Percentiles rank a stretch among this genome's conserved stretches.
These are phyloP conservation scores for Hirtodrosophila alboralis DNA, from an alignment of 2,888 invertebrate genomes.

Conservation along the genomic window DNA sequence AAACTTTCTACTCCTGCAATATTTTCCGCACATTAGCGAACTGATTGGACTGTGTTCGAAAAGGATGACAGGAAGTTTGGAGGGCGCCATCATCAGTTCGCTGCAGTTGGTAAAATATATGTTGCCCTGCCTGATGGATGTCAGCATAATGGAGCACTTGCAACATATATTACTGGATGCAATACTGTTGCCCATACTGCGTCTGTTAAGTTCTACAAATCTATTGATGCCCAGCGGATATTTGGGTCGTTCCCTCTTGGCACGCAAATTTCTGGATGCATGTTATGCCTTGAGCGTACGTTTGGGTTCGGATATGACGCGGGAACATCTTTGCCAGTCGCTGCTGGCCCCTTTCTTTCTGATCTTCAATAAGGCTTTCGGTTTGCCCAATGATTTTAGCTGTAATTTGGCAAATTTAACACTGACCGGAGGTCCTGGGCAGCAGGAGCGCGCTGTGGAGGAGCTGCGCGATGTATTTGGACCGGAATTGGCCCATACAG, in stretches of 20 bases:
- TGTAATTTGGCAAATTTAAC: slow-evolving; percentile 49
- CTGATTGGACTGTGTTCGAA: slow-evolving; percentile 91
- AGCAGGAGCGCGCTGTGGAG: slow-evolving; percentile 86
- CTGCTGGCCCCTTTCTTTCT: slow-evolving; percentile 90
- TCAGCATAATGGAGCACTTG: slow-evolving; percentile 92
- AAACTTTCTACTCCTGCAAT: slow-evolving; percentile 91
- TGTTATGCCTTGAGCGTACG: slow-evolving; percentile 91
- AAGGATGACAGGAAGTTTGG: slow-evolving; percentile 92
- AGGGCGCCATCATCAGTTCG: slow-evolving; percentile 94
- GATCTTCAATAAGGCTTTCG: slow-evolving; percentile 89
- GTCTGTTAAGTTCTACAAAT: slow-evolving; percentile 91
- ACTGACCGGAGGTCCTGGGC: slow-evolving; percentile 39
- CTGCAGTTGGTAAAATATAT: slow-evolving; percentile 91
- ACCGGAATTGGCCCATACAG: slow-evolving; percentile 91
- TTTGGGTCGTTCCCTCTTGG: slow-evolving; percentile 89
- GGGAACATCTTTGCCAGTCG: slow-evolving; percentile 89
- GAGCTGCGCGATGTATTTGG: slow-evolving; percentile 93
- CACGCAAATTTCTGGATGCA: slow-evolving; percentile 92
- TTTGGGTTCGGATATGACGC: slow-evolving; percentile 91
- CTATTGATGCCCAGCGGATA: slow-evolving; percentile 93
- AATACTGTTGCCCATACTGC: slow-evolving; percentile 92
- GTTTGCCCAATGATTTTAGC: slow-evolving; percentile 75
- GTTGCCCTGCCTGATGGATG: slow-evolving; percentile 92
- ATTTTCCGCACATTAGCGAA: slow-evolving; percentile 95
- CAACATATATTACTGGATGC: slow-evolving; percentile 94